phyloP scores from a whole-genome alignment of 2,888 invertebrate genomes.

The Allophyes oxyacanthae region DNA sequence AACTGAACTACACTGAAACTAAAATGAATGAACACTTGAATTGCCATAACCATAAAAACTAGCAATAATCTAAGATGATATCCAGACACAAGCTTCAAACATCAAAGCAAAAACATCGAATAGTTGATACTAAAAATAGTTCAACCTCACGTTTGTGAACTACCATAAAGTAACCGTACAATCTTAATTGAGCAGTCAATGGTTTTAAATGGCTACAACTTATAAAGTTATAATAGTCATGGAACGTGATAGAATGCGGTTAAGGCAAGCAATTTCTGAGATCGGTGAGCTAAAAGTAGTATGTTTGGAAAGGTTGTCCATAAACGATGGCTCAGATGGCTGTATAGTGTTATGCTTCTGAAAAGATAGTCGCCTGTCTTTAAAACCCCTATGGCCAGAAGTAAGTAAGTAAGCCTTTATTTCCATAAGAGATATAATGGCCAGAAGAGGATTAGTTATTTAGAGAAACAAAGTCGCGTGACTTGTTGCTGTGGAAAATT shows the following conservation, averaged over 20 bases:
- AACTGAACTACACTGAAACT: too few species aligned
- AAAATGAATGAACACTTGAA: conserved; percentile 16
- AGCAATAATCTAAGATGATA: conserved; percentile 46
- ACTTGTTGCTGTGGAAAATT: conserved; percentile 7
- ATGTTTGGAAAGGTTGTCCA: conserved; percentile 8
- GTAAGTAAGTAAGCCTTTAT: too few species aligned
- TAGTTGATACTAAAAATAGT: conserved; percentile 47
- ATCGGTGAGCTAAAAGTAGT: conserved; percentile 13
- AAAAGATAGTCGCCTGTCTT: too few species aligned
- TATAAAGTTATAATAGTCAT: conserved; percentile 20
- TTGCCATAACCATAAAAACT: conserved; percentile 26
- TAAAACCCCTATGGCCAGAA: too few species aligned
- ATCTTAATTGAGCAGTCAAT: conserved; percentile 49
- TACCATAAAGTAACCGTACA: conserved; percentile 43
- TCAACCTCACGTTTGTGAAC: conserved; percentile 33
- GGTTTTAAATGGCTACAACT: conserved; percentile 43
- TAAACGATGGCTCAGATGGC: conserved; percentile 19
- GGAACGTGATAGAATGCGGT: conserved; percentile 54
- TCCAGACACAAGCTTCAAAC: conserved; percentile 37
- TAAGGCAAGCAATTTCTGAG: conserved; percentile 27
- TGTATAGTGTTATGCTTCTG: not conserved
- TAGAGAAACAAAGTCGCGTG: not conserved
- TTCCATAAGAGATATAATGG: too few species aligned
- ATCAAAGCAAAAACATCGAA: conserved; percentile 48
- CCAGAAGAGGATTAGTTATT: too few species aligned